Percentiles rank a stretch among this genome's conserved stretches.
These are phyloP conservation scores for Petroica traversi DNA, from an alignment of 2,113 vertebrate genomes.

Conservation along the genomic window DNA sequence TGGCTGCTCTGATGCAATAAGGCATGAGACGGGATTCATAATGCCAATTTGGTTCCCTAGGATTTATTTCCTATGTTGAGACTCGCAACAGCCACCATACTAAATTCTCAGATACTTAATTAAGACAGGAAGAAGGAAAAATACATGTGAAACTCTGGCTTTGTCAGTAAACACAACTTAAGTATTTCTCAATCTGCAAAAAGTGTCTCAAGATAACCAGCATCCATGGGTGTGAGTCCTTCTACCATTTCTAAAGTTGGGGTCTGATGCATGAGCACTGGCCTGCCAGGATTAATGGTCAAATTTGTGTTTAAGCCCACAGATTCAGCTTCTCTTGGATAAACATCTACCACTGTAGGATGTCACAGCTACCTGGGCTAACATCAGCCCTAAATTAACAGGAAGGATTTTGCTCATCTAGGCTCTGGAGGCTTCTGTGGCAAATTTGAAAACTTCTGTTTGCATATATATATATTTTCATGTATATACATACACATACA, in stretches of 20 bases:
- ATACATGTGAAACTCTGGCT: background rate
- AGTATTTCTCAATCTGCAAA: background rate
- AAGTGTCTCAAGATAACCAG: background rate
- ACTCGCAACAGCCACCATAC: background rate
- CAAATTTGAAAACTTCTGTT: background rate
- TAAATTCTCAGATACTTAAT: background rate
- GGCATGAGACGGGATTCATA: background rate
- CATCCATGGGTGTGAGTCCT: background rate
- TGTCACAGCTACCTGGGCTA: background rate
- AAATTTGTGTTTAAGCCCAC: background rate
- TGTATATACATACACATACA: background rate
- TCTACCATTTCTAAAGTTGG: background rate
- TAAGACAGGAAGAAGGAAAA: background rate
- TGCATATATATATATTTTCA: fast-evolving
- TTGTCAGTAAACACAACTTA: background rate
- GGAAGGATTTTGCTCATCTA: background rate
- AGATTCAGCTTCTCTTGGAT: background rate
- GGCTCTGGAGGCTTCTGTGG: background rate
- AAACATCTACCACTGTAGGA: background rate
- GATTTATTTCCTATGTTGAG: background rate
- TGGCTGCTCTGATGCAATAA: background rate
- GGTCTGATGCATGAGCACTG: background rate
- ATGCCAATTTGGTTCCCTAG: background rate
- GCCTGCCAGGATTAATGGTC: background rate
- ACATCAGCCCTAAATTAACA: background rate